A percentile compares a stretch with the other conserved stretches of the same genome.
Conservation (phyloP, 2,797 vertebrate genomes). For the Spinus olivaceus region DNA sequence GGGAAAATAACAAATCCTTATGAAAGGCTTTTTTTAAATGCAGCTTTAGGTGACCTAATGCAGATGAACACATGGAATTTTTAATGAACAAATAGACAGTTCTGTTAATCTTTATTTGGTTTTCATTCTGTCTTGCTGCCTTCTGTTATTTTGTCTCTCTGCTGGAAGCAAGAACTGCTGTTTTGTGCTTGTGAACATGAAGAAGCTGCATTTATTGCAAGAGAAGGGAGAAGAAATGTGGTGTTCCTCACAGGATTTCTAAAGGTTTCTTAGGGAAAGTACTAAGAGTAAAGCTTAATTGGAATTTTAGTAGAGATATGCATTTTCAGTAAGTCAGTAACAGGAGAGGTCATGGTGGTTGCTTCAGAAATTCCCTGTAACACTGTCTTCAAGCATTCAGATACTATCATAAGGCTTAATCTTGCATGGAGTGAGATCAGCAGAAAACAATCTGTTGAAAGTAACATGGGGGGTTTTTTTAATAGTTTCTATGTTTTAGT, state of each 20-base stretch:
- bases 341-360: not conserved
- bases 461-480: fast-evolving
- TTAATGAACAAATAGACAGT: not conserved
- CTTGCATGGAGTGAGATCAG: not conserved
- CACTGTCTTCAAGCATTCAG: not conserved
- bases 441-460: not conserved
- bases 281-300: not conserved
- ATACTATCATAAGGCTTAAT: not conserved
- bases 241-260: not conserved
- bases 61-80: not conserved
- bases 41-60: not conserved
- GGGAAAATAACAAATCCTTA: not conserved
- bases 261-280: not conserved
- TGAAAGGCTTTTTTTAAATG: not conserved
- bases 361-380: not conserved
- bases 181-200: not conserved
- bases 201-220: not conserved
- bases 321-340: not conserved
- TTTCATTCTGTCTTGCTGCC: not conserved
- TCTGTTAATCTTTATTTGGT: not conserved
- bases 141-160: not conserved
- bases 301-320: not conserved
- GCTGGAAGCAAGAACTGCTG: not conserved
- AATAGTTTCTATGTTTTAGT: not conserved
- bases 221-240: not conserved